phyloP scores from a whole-genome alignment of 1,140 invertebrate genomes.

The Prorops nasuta region DNA sequence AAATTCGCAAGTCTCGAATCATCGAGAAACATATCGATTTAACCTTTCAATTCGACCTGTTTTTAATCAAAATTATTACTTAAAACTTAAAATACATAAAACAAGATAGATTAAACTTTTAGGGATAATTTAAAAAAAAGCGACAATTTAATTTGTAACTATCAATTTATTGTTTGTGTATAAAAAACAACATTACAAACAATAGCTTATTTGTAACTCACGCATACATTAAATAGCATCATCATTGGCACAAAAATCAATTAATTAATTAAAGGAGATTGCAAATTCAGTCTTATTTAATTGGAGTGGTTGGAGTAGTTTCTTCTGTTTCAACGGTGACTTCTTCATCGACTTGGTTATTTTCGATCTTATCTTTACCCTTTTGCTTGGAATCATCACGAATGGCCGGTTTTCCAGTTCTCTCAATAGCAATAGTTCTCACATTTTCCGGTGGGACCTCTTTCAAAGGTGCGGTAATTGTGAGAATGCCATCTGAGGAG shows the following conservation, averaged over 20 bases:
- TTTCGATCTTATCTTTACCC: not conserved
- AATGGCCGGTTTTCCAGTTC: conserved; percentile 33
- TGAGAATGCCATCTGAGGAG: conserved; percentile 71
- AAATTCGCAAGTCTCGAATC: no score
- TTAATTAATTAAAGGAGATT: not conserved
- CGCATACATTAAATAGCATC: no score
- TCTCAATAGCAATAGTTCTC: conserved; percentile 30
- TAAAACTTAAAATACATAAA: no score
- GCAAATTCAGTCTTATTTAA: conserved; percentile 4
- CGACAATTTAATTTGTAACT: no score
- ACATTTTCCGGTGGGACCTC: conserved; percentile 38
- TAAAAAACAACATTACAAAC: no score
- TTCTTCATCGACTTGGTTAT: not conserved
- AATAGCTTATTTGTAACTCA: no score
- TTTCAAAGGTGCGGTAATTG: conserved; percentile 62
- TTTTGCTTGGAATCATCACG: not conserved
- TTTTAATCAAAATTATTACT: no score
- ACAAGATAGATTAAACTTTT: no score
- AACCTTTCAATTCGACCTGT: no score
- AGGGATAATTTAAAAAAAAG: no score
- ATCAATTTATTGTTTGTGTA: no score
- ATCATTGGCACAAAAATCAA: not conserved
- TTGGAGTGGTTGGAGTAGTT: not conserved
- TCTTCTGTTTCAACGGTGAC: not conserved
- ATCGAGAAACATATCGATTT: no score